Percentiles rank a stretch among this genome's conserved stretches.
Evolutionary conservation across 2,888 invertebrate genomes (phyloP).

Genomic region (Perizoma affinitatum): DNA sequence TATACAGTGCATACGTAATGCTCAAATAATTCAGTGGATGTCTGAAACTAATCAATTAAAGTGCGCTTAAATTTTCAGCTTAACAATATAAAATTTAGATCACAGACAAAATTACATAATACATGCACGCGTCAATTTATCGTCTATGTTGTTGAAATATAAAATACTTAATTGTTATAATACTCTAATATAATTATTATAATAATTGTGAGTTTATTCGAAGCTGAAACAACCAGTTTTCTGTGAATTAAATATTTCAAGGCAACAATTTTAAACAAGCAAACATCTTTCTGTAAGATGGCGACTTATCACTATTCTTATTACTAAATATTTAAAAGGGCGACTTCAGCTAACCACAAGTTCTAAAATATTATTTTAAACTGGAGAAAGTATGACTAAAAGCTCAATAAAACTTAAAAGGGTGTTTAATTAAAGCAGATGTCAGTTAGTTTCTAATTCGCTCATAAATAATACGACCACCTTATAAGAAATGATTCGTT

Average conservation of each 20-base stretch:
- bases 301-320: slow-evolving; percentile 46
- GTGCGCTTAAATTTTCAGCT: slow-evolving; percentile 73
- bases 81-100: slow-evolving; percentile 82
- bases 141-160: slow-evolving; percentile 73
- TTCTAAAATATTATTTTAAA: slow-evolving; percentile 6
- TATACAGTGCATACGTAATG: slow-evolving; percentile 52
- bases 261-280: slow-evolving; percentile 71
- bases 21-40: slow-evolving; percentile 52
- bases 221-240: slow-evolving; percentile 77
- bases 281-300: slow-evolving; percentile 59
- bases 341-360: slow-evolving; percentile 9
- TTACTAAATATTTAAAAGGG: slow-evolving; percentile 29
- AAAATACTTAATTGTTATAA: slow-evolving; percentile 76
- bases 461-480: not conserved
- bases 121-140: slow-evolving; percentile 70
- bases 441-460: not conserved
- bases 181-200: slow-evolving; percentile 57
- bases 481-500: not conserved
- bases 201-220: slow-evolving; percentile 70
- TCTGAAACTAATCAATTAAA: slow-evolving; percentile 49
- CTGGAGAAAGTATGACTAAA: slow-evolving; percentile 6
- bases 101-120: slow-evolving; percentile 82
- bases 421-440: not conserved
- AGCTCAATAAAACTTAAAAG: slow-evolving; percentile 1
- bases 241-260: slow-evolving; percentile 71